phyloP scores from a whole-genome alignment of 2,888 invertebrate genomes.

The Apoda limacodes region DNA sequence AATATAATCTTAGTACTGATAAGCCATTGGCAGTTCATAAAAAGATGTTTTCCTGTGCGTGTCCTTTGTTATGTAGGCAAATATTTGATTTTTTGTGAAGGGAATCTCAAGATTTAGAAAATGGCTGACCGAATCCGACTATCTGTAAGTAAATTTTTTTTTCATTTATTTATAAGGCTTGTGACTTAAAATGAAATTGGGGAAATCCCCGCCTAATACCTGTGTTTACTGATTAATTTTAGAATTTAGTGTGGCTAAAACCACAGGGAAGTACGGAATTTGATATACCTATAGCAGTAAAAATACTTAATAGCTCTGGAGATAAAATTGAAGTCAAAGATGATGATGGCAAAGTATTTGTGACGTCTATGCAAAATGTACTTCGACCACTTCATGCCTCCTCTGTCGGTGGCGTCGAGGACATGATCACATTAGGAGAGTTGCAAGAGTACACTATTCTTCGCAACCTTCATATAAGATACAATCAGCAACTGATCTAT shows the following conservation, averaged over 20 bases:
- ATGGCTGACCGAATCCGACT: constrained; percentile 47
- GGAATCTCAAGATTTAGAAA: constrained; percentile 45
- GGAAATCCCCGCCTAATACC: background rate
- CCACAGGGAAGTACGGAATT: constrained; percentile 79
- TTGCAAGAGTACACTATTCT: constrained; percentile 95
- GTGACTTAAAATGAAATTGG: background rate
- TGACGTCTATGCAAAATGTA: constrained; percentile 70
- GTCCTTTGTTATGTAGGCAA: constrained; percentile 27
- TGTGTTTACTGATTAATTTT: constrained; percentile 12
- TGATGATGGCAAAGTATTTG: constrained; percentile 84
- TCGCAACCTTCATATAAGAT: constrained; percentile 89
- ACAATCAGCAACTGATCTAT: constrained; percentile 89
- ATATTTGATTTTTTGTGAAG: constrained; percentile 27
- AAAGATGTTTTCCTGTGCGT: constrained; percentile 25
- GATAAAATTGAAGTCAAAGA: constrained; percentile 82
- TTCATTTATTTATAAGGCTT: too few relatives aligned
- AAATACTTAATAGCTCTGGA: constrained; percentile 81
- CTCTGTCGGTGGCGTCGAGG: constrained; percentile 87
- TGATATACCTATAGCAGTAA: constrained; percentile 87
- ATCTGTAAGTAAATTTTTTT: constrained; percentile 37
- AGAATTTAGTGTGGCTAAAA: constrained; percentile 91
- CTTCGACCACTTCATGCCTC: constrained; percentile 81
- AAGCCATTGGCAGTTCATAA: constrained; percentile 36
- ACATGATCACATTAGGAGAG: constrained; percentile 96
- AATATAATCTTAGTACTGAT: constrained; percentile 45